These are phyloP conservation scores for Nylanderia fulva DNA, from an alignment of 1,140 invertebrate genomes.

Conservation along the genomic window DNA sequence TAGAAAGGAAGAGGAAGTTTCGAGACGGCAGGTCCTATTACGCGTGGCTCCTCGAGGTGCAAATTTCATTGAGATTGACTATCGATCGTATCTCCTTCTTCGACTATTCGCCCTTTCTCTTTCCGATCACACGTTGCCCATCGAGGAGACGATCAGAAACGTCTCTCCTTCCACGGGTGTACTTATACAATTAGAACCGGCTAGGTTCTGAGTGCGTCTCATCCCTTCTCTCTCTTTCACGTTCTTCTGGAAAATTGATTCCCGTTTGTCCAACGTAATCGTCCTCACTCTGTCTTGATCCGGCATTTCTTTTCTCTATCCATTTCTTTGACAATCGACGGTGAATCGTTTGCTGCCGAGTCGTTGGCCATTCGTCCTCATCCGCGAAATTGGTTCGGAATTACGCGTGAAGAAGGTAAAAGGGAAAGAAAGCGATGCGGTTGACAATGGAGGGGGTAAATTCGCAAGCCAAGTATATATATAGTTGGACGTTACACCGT, in stretches of 20 bases:
- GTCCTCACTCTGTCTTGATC: neutral
- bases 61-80: conserved; percentile 76
- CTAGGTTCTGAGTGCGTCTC: conserved; percentile 23
- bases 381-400: conserved; percentile 69
- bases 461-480: neutral
- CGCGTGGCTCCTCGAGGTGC: conserved; percentile 72
- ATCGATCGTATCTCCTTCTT: conserved; percentile 67
- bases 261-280: conserved; percentile 12
- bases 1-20: neutral
- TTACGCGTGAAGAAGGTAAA: conserved; percentile 25
- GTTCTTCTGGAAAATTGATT: conserved; percentile 72
- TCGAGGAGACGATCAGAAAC: conserved; percentile 6
- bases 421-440: neutral
- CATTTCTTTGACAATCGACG: conserved; percentile 17
- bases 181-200: conserved; percentile 72
- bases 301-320: neutral
- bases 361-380: conserved; percentile 55
- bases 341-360: conserved; percentile 21
- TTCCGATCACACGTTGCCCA: conserved; percentile 17
- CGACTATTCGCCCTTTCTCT: neutral
- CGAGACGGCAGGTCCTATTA: conserved; percentile 67
- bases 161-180: conserved; percentile 15
- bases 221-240: conserved; percentile 10
- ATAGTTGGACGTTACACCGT: neutral
- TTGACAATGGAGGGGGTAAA: conserved; percentile 15